Evolutionary conservation across 1,140 invertebrate genomes (phyloP).

Genomic region (Tigriopus japonicus): DNA sequence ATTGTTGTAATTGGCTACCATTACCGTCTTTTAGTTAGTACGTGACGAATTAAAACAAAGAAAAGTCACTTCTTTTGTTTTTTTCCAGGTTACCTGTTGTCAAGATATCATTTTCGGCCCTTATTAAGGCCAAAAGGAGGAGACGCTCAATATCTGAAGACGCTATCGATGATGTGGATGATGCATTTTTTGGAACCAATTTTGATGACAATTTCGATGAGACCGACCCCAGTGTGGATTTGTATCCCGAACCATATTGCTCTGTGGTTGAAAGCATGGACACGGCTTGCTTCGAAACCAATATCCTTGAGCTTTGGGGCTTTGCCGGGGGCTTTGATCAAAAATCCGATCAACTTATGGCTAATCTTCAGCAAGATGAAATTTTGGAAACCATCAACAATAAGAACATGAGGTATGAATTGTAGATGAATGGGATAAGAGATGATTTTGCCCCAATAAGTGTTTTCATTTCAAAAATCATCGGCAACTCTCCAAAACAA

Average conservation of each 20-base stretch:
- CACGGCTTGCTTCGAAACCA: conserved; percentile 37
- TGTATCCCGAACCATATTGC: conserved; percentile 9
- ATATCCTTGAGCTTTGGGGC: conserved; percentile 47
- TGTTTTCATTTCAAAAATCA: no score
- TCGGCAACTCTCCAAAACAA: no score
- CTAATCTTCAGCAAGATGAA: conserved; percentile 34
- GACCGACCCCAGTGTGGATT: background rate
- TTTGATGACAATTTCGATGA: background rate
- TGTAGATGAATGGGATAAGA: no score
- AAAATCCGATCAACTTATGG: conserved; percentile 24
- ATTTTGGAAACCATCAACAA: conserved; percentile 40
- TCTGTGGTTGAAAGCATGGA: background rate
- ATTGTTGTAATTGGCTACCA: no score
- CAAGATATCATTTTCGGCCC: background rate
- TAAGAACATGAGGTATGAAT: conserved; percentile 22
- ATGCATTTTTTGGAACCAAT: no score
- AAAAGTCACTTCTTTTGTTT: no score
- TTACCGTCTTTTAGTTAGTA: no score
- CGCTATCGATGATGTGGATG: no score
- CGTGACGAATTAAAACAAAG: no score
- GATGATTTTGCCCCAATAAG: no score
- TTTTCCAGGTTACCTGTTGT: background rate
- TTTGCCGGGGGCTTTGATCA: conserved; percentile 28
- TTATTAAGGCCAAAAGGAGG: background rate
- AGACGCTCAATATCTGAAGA: background rate